phyloP scores from a whole-genome alignment of 2,113 vertebrate species.

The Lepus americanus region DNA sequence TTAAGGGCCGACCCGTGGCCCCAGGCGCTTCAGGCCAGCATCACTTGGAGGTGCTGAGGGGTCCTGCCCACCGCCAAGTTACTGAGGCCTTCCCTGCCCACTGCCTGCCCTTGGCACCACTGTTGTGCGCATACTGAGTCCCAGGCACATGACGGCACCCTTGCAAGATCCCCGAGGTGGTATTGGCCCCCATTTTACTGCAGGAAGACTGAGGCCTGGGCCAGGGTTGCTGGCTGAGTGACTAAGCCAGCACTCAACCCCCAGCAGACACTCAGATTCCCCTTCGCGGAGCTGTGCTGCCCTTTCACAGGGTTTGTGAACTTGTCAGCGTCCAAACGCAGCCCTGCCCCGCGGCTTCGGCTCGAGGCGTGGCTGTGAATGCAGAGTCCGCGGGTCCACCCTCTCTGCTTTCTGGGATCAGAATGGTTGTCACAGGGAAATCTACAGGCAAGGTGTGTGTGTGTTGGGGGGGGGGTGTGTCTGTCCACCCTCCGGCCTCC shows the following conservation, averaged over 20 bases:
- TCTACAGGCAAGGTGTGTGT: too few relatives aligned
- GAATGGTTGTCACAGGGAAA: neutral
- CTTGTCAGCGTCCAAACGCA: neutral
- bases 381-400: neutral
- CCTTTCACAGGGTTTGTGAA: neutral
- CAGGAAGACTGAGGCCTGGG: neutral
- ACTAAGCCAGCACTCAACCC: neutral
- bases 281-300: neutral
- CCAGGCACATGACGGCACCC: neutral
- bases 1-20: neutral
- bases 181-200: neutral
- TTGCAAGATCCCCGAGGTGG: neutral
- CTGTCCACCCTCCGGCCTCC: neutral
- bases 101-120: neutral
- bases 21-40: neutral
- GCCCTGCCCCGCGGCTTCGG: accelerated
- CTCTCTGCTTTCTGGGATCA: neutral
- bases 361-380: neutral
- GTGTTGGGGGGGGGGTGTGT: too few relatives aligned
- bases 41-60: neutral
- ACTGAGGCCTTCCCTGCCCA: neutral
- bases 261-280: neutral
- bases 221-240: neutral
- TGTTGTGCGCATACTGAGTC: neutral
- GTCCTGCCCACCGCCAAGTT: neutral